Evolutionary conservation across 2,113 vertebrate species (phyloP), one percentile per base, ranked within the genome.

Genomic region (Siniperca knerii): DNA sequence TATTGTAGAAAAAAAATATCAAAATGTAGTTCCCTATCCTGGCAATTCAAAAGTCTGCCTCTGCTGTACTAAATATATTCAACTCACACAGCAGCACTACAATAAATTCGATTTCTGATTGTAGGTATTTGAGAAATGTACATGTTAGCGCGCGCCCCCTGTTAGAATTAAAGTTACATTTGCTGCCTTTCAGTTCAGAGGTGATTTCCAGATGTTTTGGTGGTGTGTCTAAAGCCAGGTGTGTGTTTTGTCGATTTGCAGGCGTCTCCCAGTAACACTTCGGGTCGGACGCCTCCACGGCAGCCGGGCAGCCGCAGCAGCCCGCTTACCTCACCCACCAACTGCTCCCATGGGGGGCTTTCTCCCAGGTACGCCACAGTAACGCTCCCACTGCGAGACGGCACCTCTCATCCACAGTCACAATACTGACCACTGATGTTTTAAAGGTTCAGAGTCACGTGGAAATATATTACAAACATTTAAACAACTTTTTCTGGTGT

Each of bases 261-360:
- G 97, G 95, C 96, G 70, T 96, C 97, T 20, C 93, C 96, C 90
- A 95, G 96, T 78, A 97, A 96, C 92, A 95, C 96, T 8, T 89
- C 97, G 77, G 95, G 94, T 16, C 97, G 97, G 88, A 95, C 97
- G 21, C 91, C 96, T 77, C 95, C 97, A 0, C 96, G 96, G 2
- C 97, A 96, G 85, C 95, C 97, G 48, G 95, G 96, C 91, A 97
- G 96, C 35, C 97, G 98, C 94, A 96, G 96, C 88, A 99, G 97
- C 90, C 98, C 97, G 13, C 96, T 98, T 75, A 97, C 97, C 67
- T 98, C 98, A 11, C 97, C 98, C 89, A 98, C 97, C 42, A 97
- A 96, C 83, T 96, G 96, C 86, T 97, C 97, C 0, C 97, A 97
- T 1, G 90, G 89, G 2, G 91, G 92, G 0, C 86, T 93, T 0